Percentiles rank a stretch among this genome's conserved stretches.
Evolutionary conservation across 2,888 invertebrate species (phyloP).

Genomic region (Diplazon laetatorius): DNA sequence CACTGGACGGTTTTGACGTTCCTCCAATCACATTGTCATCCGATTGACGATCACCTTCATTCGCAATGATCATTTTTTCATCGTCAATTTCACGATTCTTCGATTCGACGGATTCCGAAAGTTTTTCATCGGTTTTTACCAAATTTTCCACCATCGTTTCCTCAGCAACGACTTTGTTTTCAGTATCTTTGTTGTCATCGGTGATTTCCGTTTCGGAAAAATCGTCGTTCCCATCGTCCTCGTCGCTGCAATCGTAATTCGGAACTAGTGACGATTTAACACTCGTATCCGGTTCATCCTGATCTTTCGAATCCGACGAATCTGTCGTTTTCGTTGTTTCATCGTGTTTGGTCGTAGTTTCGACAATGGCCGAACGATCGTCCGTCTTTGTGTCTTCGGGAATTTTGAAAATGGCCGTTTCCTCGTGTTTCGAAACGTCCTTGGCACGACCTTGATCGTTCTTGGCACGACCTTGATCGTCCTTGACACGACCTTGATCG

Average conservation of each 20-base stretch:
- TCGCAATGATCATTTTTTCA: conserved; percentile 4
- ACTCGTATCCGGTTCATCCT: conserved; percentile 40
- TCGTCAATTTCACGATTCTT: conserved; percentile 69
- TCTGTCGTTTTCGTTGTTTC: not conserved
- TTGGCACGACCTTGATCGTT: not conserved
- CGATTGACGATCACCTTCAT: conserved; percentile 21
- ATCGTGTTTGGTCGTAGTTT: not conserved
- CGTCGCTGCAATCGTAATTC: conserved; percentile 66
- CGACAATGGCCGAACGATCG: conserved; percentile 10
- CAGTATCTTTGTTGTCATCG: conserved; percentile 30
- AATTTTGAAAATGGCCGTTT: not conserved
- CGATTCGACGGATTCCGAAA: conserved; percentile 82
- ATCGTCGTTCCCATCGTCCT: conserved; percentile 61
- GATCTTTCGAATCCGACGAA: conserved; percentile 12
- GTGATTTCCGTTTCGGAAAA: conserved; percentile 59
- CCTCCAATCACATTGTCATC: conserved; percentile 40
- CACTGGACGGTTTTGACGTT: conserved; percentile 28
- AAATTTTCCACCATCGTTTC: conserved; percentile 37
- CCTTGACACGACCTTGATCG: no score
- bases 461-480: no score
- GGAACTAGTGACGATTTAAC: conserved; percentile 65
- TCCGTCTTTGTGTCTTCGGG: conserved; percentile 1
- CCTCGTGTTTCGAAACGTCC: not conserved
- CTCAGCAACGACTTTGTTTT: conserved; percentile 11
- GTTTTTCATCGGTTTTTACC: conserved; percentile 44